phyloP scores from a whole-genome alignment of 2,113 vertebrate genomes.

The Corapipo altera region DNA sequence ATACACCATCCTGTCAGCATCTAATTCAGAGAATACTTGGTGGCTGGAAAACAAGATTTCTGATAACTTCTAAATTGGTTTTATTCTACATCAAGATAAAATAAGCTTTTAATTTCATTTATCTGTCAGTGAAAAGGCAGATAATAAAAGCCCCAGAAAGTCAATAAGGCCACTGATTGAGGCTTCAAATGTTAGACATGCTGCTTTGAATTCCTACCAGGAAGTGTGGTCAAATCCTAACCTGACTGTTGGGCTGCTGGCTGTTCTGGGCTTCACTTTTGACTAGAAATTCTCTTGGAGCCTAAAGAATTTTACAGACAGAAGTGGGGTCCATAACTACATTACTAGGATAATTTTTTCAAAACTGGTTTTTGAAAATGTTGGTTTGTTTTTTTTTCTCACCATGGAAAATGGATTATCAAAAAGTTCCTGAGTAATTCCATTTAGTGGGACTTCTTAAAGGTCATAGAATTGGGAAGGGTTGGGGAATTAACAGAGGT shows the following conservation, averaged over 20 bases:
- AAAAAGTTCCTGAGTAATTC: background rate
- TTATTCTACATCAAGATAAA: constrained; percentile 35
- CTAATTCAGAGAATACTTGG: background rate
- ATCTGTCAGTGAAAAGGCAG: background rate
- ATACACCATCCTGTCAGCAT: background rate
- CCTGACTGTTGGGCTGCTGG: background rate
- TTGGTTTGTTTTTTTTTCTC: background rate
- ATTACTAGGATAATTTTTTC: background rate
- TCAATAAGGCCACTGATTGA: constrained; percentile 9
- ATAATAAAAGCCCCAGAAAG: constrained; percentile 6
- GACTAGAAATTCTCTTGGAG: background rate
- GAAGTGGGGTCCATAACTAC: background rate
- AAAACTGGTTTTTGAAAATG: background rate
- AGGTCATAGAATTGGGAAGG: background rate
- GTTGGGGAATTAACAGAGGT: background rate
- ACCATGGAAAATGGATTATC: background rate
- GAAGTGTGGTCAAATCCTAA: background rate
- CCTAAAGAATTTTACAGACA: background rate
- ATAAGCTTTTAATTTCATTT: constrained; percentile 29
- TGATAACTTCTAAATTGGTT: background rate
- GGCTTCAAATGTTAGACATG: background rate
- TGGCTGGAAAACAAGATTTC: background rate
- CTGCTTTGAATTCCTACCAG: background rate
- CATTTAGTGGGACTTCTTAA: background rate
- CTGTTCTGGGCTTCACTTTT: background rate